phyloP scores from a whole-genome alignment of 2,797 vertebrate species.

The Halcyon chelicuti region DNA sequence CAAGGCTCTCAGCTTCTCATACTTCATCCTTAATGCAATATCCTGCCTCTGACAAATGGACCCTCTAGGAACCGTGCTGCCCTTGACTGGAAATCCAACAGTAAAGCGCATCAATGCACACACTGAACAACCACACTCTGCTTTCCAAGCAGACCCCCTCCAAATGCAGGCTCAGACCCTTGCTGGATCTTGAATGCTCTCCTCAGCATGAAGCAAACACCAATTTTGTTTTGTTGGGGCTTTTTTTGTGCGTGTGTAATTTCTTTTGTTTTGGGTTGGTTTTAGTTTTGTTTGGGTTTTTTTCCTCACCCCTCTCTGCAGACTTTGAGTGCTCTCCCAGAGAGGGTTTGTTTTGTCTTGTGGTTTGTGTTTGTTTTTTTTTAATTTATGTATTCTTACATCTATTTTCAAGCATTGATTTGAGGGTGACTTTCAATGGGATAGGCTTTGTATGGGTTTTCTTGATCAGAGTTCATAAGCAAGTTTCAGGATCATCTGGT shows the following conservation, averaged over 20 bases:
- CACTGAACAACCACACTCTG: not conserved
- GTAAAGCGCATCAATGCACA: not conserved
- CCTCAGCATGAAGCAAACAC: not conserved
- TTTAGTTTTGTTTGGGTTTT: too few relatives aligned
- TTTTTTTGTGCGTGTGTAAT: too few relatives aligned
- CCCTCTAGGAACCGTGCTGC: not conserved
- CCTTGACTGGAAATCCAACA: not conserved
- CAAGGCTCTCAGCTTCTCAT: not conserved
- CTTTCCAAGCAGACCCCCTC: not conserved
- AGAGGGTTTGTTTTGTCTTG: not conserved
- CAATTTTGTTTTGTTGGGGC: too few relatives aligned
- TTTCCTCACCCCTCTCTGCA: not conserved
- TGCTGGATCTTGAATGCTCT: not conserved
- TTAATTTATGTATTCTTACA: not conserved
- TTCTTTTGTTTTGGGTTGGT: too few relatives aligned
- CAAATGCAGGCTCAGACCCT: not conserved
- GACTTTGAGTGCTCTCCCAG: not conserved
- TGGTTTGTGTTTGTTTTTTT: too few relatives aligned
- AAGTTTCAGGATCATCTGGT: too few relatives aligned
- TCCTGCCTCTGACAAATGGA: not conserved
- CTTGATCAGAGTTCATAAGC: too few relatives aligned
- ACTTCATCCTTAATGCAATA: not conserved
- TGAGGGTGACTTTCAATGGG: not conserved
- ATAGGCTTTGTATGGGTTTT: not conserved
- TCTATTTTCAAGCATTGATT: not conserved